Percentiles rank a stretch among this genome's conserved stretches.
Evolutionary conservation across 2,888 invertebrate species (phyloP).

Genomic region (Notodonta ziczac): DNA sequence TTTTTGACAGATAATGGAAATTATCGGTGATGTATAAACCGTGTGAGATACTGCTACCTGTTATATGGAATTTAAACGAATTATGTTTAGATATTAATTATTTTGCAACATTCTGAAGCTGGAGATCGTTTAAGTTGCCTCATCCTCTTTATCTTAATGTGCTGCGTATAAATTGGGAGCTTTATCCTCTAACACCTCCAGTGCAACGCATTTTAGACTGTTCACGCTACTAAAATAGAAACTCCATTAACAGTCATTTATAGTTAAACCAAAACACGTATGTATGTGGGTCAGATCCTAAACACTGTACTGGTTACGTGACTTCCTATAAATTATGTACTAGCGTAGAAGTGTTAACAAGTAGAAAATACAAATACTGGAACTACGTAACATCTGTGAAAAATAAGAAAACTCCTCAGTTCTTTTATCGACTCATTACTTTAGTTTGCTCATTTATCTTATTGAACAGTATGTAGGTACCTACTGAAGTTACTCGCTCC

Average conservation of each 20-base stretch:
- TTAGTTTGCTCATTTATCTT: conserved; percentile 23
- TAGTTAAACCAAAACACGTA: conserved; percentile 26
- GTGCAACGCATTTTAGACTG: conserved; percentile 11
- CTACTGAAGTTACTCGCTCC: conserved; percentile 12
- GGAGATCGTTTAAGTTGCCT: no score
- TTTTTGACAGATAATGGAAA: no score
- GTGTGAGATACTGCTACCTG: no score
- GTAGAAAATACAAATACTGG: not conserved
- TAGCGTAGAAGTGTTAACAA: conserved; percentile 4
- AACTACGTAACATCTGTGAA: conserved; percentile 11
- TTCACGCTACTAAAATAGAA: conserved; percentile 20
- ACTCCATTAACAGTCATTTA: conserved; percentile 34
- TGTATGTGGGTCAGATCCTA: conserved; percentile 25
- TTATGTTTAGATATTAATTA: no score
- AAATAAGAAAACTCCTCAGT: conserved; percentile 12
- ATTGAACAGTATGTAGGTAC: conserved; percentile 4
- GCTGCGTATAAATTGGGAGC: conserved; percentile 1
- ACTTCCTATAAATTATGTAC: conserved; percentile 18
- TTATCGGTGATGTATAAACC: no score
- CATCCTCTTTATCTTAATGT: not conserved
- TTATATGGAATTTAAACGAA: no score
- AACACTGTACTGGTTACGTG: conserved; percentile 31
- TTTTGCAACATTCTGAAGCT: no score
- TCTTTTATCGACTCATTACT: conserved; percentile 19
- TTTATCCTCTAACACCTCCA: conserved; percentile 8